Base-by-base conservation (phyloP, 2,888 invertebrate genomes). In the Cosmopolites sordidus region DNA sequence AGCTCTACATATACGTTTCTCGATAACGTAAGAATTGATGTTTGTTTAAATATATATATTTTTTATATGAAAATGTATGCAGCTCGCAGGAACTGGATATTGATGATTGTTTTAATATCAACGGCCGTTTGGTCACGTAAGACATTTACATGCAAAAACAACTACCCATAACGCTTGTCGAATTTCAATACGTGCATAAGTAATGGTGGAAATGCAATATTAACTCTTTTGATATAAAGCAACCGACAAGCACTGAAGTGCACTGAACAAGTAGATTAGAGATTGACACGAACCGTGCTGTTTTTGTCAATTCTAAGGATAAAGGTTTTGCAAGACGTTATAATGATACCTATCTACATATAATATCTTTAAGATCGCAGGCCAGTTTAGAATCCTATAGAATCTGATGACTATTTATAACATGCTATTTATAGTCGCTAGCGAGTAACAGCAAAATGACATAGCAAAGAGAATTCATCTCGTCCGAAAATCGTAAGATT, bases 361-460 rank as follows among this genome's bases (percentile, higher is more conserved):
- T 43, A 42, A 51, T 42, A 55, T 51, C 18, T 43, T 39, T 38
- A 51, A 55, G 51, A 57, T 62, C 62, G 63, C 64, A 62, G 60
- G 55, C 60, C 58, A 58, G 62, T 43, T 58, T 56, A 47, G 48
- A 55, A 51, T 59, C 54, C 51, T 61, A 61, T 62, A 62, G 61
- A 63, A 56, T 57, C 61, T 64, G 64, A 66, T 66, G 64, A 66
- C 66, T 71, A 72, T 71, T 70, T 70, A 71, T 70, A 70, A 62
- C 64, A 59, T 62, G 59, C 64, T 72, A 72, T 72, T 71, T 71
- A 69, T 72, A 71, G 72, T 67, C 68, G 66, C 69, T 66, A 69
- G 70, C 69, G 65, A 66, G 67, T 67, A 68, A 64, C 67, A 62
- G 64, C 58, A 58, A 59, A 69, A 66, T 66, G 69, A 33, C 33